Evolutionary conservation across 1,140 invertebrate genomes (phyloP), one percentile per base, ranked within the genome.

Genomic region (Aphelenchoides fujianensis): DNA sequence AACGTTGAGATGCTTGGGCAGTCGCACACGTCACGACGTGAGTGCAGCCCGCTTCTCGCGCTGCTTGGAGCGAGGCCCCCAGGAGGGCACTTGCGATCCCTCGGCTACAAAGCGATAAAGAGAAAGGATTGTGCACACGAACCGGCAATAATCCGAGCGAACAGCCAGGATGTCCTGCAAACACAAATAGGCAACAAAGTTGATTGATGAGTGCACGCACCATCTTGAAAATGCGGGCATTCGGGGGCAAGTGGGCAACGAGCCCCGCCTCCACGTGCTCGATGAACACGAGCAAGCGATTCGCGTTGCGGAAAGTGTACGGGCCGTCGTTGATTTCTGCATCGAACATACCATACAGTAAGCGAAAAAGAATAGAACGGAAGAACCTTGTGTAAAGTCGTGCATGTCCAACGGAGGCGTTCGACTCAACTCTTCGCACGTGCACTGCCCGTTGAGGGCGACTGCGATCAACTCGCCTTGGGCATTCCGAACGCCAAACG

Each of bases 381-480:
- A n/a, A 5, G 7, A 66, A 68, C 67, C 48, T 68, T 59, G 7
- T 3, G 67, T 61, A 62, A 66, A 68, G 19, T 68, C 67, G 16
- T 23, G 12, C 30, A 31, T 2, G 54, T 68, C 5, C 5, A 9
- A n/a, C 64, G 5, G 12, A 5, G 7, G 55, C 5, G 7, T 19
- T 7, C 23, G 12, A 30, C 5, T 5, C 19, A 59, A 23, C 7
- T 68, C 67, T 3, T 68, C 48, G 67, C 34, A 19, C 1, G 57
- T 19, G 48, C 64, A 68, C 1, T 30, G 9, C 3, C 36, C 67
- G 28, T 68, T 68, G 16, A 68, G 23, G 23, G 23, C 27, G 19
- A 68, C 36, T n/a, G 52, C 67, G 27, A 41, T 34, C 23, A 68
- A 62, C 41, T 62, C 54, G 5, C 48, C 48, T 3, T 16, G n/a